Evolutionary conservation across 2,888 invertebrate species (phyloP), one percentile per base, ranked within the genome.

Genomic region (Mesorhabditis sp.): DNA sequence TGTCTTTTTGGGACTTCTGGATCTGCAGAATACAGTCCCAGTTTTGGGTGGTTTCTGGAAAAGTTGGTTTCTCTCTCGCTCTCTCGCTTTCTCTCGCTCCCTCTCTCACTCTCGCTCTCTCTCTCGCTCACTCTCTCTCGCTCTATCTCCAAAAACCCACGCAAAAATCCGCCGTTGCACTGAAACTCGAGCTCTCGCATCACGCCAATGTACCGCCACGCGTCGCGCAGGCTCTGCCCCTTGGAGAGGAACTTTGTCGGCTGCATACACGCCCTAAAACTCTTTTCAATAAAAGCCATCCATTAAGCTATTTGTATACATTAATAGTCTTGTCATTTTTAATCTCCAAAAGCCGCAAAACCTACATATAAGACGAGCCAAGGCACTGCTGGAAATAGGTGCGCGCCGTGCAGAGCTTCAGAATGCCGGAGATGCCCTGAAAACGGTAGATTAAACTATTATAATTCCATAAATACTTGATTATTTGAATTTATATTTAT

Each of bases 161-260:
- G 63, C 28, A 62, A 15, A 15, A 62, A 15, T 62, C 63, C 63
- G n/a, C 63, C 63, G 41, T 62, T 62, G 63, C 63, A 62, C 63
- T 13, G n/a, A 15, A 62, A 62, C 6, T 62, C 63, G 63, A 62
- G 63, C 41, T 62, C 63, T 7, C 28, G n/a, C n/a, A 62, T n/a
- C n/a, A 28, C 15, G 6, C 28, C n/a, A 7, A 15, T 62, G 63
- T 62, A 62, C 15, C 6, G 7, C 63, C 28, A 15, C 63, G 63
- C 63, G 63, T 62, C 28, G 63, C 13, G 13, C 15, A 62, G 63
- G 13, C n/a, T n/a, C 15, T 15, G n/a, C 6, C 63, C 63, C 13
- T 7, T n/a, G 15, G 13, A 15, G 13, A 62, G 6, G 63, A 62
- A 62, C 6, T 28, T 7, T 28, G 28, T 7, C 15, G 13, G 63